These are phyloP conservation scores for Seira ritae DNA, from an alignment of 2,888 invertebrate species.

Conservation along the genomic window DNA sequence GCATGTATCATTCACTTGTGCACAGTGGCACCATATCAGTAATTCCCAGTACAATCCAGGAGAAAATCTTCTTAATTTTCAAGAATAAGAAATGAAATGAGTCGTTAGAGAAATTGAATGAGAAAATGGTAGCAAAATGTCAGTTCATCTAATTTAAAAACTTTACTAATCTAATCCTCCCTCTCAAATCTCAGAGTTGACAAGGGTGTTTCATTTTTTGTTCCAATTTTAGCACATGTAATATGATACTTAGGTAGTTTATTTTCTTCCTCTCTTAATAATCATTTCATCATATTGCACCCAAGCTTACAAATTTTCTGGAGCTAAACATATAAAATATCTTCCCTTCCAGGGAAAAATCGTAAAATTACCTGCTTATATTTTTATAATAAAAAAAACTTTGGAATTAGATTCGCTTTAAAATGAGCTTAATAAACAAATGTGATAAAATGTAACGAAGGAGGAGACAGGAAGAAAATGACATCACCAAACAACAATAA, in stretches of 20 bases:
- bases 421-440: not conserved
- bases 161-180: conserved; percentile 52
- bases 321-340: not conserved
- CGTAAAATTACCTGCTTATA: conserved; percentile 4
- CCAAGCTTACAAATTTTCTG: not conserved
- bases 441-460: not conserved
- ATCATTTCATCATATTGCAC: not conserved
- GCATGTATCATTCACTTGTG: too few species aligned
- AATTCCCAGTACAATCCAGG: too few species aligned
- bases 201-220: not conserved
- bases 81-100: too few species aligned
- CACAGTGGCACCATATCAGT: too few species aligned
- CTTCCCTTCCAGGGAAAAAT: not conserved
- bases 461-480: not conserved
- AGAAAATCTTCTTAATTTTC: too few species aligned
- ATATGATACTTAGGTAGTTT: too few species aligned
- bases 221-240: not conserved
- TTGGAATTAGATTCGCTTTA: conserved; percentile 3
- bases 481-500: conserved; percentile 11
- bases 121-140: not conserved
- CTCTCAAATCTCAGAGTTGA: not conserved
- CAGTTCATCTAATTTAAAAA: conserved; percentile 48
- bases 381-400: not conserved
- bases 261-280: not conserved
- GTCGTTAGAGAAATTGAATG: not conserved